A percentile compares a stretch with the other conserved stretches of the same genome.
phyloP scores from a whole-genome alignment of 2,888 invertebrate genomes.

The Opisthograptis luteolata region DNA sequence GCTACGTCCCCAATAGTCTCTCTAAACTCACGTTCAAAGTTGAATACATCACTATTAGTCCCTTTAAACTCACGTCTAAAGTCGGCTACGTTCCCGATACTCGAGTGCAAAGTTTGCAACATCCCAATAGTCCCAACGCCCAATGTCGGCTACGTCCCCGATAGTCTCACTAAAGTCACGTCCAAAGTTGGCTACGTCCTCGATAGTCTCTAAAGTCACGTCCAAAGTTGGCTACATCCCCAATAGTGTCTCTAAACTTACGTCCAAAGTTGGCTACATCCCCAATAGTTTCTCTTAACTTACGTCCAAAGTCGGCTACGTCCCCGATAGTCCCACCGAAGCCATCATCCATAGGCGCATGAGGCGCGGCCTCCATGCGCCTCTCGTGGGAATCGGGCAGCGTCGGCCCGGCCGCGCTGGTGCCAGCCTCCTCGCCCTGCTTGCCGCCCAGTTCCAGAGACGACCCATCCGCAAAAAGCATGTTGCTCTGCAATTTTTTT shows the following conservation, averaged over 20 bases:
- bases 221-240: too few relatives aligned
- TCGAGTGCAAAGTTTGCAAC: too few relatives aligned
- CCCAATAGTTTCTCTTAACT: conserved; percentile 89
- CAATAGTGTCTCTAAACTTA: too few relatives aligned
- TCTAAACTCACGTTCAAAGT: too few relatives aligned
- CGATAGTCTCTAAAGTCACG: too few relatives aligned
- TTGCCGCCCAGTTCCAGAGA: conserved; percentile 82
- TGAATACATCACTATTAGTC: too few relatives aligned
- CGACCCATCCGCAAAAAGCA: conserved; percentile 90
- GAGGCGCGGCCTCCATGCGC: conserved; percentile 89
- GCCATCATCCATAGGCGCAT: conserved; percentile 91
- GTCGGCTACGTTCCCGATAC: too few relatives aligned
- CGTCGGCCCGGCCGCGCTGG: conserved; percentile 75
- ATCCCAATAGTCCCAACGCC: too few relatives aligned
- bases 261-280: conserved; percentile 93
- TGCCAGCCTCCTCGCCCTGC: conserved; percentile 64
- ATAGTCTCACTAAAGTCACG: conserved; percentile 92
- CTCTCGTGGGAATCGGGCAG: conserved; percentile 81
- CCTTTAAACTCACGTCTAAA: too few relatives aligned
- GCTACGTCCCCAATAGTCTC: conserved; percentile 91
- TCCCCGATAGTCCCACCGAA: conserved; percentile 93
- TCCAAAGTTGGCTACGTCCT: too few relatives aligned
- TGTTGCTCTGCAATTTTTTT: conserved; percentile 87
- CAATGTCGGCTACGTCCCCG: conserved; percentile 93
- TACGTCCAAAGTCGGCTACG: conserved; percentile 93